Evolutionary conservation across 2,888 invertebrate species (phyloP).

Genomic region (Leptothorax acervorum): DNA sequence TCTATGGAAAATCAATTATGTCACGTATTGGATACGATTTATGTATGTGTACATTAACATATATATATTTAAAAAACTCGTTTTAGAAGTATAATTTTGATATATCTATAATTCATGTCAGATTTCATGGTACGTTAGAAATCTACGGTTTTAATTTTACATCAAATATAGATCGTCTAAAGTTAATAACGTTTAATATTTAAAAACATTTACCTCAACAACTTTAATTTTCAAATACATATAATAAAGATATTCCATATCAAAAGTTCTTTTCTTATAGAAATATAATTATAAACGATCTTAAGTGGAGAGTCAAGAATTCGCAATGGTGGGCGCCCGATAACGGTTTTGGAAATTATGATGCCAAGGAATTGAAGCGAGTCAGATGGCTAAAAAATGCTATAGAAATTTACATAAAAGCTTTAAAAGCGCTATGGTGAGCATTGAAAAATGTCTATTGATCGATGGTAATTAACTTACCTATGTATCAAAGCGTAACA

Average conservation of each 20-base stretch:
- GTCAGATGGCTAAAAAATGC: slow-evolving; percentile 81
- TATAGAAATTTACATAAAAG: slow-evolving; percentile 76
- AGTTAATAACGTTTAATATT: too few relatives aligned
- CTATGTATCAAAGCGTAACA: background rate
- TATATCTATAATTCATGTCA: background rate
- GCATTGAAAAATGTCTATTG: slow-evolving; percentile 40
- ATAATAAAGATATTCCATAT: background rate
- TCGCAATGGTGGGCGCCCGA: slow-evolving; percentile 79
- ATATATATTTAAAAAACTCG: background rate
- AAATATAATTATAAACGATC: slow-evolving; percentile 73
- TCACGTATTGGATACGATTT: too few relatives aligned
- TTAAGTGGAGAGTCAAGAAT: slow-evolving; percentile 77
- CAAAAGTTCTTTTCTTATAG: slow-evolving; percentile 60
- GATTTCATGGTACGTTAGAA: background rate
- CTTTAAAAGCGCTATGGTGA: slow-evolving; percentile 80
- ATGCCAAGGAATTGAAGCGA: slow-evolving; percentile 79
- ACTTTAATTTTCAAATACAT: background rate
- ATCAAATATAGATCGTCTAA: background rate
- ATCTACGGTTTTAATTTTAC: background rate
- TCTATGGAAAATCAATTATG: too few relatives aligned
- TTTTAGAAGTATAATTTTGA: background rate
- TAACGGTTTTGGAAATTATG: slow-evolving; percentile 73
- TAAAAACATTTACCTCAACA: background rate
- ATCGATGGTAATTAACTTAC: background rate
- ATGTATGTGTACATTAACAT: too few relatives aligned